These are phyloP conservation scores for Alca torda DNA, from an alignment of 2,797 vertebrate species.

Conservation along the genomic window DNA sequence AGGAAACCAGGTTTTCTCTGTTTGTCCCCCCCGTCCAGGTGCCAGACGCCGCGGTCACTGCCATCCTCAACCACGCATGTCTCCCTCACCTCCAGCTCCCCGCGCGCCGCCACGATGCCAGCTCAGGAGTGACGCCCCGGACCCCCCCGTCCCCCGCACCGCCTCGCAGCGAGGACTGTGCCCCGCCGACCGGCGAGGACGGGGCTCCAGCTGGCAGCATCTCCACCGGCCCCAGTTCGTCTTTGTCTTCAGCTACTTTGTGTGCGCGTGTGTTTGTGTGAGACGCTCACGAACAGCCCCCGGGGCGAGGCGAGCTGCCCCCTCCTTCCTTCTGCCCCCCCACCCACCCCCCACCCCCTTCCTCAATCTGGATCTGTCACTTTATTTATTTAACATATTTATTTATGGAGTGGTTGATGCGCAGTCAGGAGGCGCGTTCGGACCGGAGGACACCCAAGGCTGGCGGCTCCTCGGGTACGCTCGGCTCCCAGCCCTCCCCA, in stretches of 20 bases:
- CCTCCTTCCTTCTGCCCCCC: not conserved
- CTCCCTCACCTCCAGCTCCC: constrained; percentile 77
- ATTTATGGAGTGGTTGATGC: constrained; percentile 65
- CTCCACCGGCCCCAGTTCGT: constrained; percentile 9
- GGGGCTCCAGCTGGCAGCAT: not conserved
- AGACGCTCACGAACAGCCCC: not conserved
- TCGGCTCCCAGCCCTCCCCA: not conserved
- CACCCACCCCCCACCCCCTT: not conserved
- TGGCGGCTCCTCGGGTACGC: not conserved
- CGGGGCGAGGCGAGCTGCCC: not conserved
- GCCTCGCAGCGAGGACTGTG: not conserved
- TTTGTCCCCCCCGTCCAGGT: constrained; percentile 75
- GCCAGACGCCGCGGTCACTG: constrained; percentile 80
- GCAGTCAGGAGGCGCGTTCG: not conserved
- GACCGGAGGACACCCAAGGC: not conserved
- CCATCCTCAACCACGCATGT: constrained; percentile 83
- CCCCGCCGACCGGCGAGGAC: not conserved
- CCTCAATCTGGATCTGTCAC: constrained; percentile 33
- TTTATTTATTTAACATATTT: constrained; percentile 82
- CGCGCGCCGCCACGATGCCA: constrained; percentile 56
- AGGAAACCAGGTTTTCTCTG: not conserved
- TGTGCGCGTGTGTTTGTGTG: constrained; percentile 41
- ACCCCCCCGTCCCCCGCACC: not conserved
- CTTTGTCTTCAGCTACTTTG: constrained; percentile 59
- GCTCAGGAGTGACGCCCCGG: constrained; percentile 78